These are phyloP conservation scores for Tympanuchus pallidicinctus DNA, from an alignment of 2,113 vertebrate genomes.

Conservation along the genomic window DNA sequence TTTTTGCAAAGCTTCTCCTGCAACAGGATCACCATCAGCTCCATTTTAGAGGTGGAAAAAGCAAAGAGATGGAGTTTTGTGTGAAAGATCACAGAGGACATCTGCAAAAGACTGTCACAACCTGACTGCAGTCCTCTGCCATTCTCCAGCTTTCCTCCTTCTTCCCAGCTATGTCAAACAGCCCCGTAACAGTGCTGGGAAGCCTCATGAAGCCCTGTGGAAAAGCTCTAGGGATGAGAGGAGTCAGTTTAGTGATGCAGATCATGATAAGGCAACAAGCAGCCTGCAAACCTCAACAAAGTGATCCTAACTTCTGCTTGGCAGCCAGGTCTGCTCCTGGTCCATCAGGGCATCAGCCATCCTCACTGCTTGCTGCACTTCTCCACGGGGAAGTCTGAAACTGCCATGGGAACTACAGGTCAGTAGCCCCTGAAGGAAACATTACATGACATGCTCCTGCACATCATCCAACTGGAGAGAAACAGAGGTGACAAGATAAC, in stretches of 20 bases:
- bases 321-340: neutral
- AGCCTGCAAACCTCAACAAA: constrained; percentile 13
- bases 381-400: neutral
- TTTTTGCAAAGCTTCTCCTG: neutral
- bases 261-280: constrained; percentile 1
- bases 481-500: constrained; percentile 42
- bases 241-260: neutral
- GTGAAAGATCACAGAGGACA: neutral
- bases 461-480: constrained; percentile 29
- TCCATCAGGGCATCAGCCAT: neutral
- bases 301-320: neutral
- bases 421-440: neutral
- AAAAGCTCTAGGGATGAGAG: constrained; percentile 33
- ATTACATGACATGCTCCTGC: neutral
- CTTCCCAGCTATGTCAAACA: neutral
- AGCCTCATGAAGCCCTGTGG: neutral
- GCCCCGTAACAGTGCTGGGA: rapidly evolving
- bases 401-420: neutral
- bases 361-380: rapidly evolving
- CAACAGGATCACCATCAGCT: neutral
- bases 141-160: neutral
- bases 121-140: neutral
- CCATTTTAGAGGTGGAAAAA: neutral
- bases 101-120: neutral
- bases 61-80: neutral